Evolutionary conservation across 2,888 invertebrate species (phyloP), one percentile per base, ranked within the genome.

Genomic region (Aleiodes leptofemur): DNA sequence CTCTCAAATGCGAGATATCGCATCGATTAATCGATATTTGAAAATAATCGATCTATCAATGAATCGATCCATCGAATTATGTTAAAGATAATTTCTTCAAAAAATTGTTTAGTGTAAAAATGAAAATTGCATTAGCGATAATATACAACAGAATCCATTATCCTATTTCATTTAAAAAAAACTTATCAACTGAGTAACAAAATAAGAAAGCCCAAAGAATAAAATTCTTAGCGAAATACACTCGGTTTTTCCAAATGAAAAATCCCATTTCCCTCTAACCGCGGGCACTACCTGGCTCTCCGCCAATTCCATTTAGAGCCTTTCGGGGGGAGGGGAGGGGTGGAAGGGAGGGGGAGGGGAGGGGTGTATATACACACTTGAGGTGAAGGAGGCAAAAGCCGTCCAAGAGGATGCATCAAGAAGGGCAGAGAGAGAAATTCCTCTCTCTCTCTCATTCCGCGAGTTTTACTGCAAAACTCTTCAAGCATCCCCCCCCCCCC

Each of bases 241-340:
- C 64, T 79, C 82, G 81, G 64, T 64, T 64, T 48, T 83, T 82
- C 78, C 80, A 80, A 80, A 82, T 84, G 82, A 83, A 85, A 85
- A 83, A 84, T 84, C 82, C 81, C 76, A 82, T 82, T 80, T 82
- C 81, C 80, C 79, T 79, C 78, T 57, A 81, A 82, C 82, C 83
- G 77, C 80, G 74, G 76, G 80, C 79, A 78, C 78, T 79, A 79
- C 66, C 79, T 84, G 84, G 83, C 82, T 23, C 73, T 16, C 16
- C 66, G 82, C 82, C 83, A 83, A 82, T 83, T 84, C 81, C 82
- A 84, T 81, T 80, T 81, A 84, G 82, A 83, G 71, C 72, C 76
- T 74, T 76, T 74, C 70, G 76, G 78, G 55, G 23, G 23, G 23
- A 23, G 23, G 23, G 23, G 23, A 2, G 23, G 23, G 2, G 23